Conservation (phyloP, 2,113 vertebrate genomes). For the Cranoglanis bouderius region DNA sequence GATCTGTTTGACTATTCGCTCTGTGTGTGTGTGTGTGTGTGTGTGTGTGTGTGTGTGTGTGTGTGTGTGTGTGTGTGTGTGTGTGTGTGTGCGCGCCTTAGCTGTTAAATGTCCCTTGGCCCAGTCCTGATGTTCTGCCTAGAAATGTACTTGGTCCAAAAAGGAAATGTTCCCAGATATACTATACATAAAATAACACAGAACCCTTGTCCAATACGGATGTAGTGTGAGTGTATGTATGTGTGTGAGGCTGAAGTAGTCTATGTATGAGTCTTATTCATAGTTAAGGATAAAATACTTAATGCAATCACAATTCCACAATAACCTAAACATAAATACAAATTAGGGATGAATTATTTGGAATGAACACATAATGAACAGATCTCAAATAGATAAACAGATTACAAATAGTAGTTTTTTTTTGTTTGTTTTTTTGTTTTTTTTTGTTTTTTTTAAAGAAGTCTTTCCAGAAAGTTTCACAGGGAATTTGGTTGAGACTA, state of each 20-base stretch:
- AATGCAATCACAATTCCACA: neutral
- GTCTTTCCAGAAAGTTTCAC: neutral
- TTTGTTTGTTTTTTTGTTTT: no score
- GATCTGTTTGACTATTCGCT: neutral
- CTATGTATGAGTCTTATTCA: neutral
- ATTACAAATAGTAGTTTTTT: no score
- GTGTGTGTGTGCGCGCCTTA: conserved; percentile 11
- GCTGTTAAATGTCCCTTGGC: neutral
- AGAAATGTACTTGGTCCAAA: conserved; percentile 28
- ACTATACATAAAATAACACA: conserved; percentile 12
- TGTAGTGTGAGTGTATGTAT: neutral
- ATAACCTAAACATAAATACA: neutral
- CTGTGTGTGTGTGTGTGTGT: neutral
- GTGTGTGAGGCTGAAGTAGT: neutral
- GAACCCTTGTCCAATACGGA: no score
- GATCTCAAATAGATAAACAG: no score
- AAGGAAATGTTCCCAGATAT: neutral
- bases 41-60: conserved; percentile 28
- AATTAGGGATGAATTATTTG: neutral
- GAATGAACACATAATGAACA: neutral
- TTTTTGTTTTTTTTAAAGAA: no score
- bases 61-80: conserved; percentile 20
- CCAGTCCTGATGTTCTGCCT: neutral
- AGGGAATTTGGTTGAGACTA: neutral
- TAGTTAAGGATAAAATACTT: neutral